phyloP scores from a whole-genome alignment of 1,140 invertebrate species.

The Drosophila willistoni region DNA sequence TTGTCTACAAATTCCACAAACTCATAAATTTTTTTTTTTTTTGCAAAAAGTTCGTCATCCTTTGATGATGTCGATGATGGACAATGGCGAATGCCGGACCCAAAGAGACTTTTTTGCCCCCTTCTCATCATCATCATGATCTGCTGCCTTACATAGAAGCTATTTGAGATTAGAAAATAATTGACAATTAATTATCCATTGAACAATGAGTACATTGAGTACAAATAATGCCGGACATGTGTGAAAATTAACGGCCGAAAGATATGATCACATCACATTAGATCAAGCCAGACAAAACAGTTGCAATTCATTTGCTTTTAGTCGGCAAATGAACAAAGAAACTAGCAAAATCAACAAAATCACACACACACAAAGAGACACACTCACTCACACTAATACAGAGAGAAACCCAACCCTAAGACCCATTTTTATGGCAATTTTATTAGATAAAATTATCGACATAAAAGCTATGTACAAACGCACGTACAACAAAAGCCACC shows the following conservation, averaged over 20 bases:
- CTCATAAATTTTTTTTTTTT: constrained; percentile 62
- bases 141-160: background rate
- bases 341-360: constrained; percentile 19
- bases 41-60: constrained; percentile 65
- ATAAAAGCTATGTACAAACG: constrained; percentile 26
- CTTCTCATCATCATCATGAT: background rate
- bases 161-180: constrained; percentile 45
- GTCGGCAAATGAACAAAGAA: constrained; percentile 60
- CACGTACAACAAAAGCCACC: constrained; percentile 31
- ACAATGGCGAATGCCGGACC: constrained; percentile 37
- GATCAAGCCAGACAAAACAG: background rate
- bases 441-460: constrained; percentile 66
- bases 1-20: constrained; percentile 71
- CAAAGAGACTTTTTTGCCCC: background rate
- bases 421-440: constrained; percentile 58
- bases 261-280: background rate
- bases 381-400: background rate
- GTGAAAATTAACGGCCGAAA: constrained; percentile 23
- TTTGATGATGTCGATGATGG: constrained; percentile 40
- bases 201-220: background rate
- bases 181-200: constrained; percentile 63
- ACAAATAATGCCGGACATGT: constrained; percentile 38
- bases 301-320: constrained; percentile 12
- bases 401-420: constrained; percentile 6
- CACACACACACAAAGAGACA: background rate